Evolutionary conservation across 2,888 invertebrate genomes (phyloP), one percentile per base, ranked within the genome.

Genomic region (Sceliomorpha sp.): DNA sequence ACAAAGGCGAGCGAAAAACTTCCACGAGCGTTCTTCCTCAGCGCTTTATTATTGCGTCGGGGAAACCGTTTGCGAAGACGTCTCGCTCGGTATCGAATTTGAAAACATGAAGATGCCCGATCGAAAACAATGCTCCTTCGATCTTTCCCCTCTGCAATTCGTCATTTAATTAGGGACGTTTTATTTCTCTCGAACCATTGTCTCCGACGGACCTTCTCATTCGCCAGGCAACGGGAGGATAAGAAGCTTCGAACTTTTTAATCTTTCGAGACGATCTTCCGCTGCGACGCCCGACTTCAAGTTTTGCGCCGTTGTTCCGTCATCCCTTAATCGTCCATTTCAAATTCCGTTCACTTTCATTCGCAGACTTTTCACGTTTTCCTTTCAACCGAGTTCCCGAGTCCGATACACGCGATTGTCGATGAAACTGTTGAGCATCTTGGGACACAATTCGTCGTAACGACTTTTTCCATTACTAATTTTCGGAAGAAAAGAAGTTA

Each of bases 111-210:
- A 14, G 7, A 7, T 12, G 17, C 34, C 44, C 44, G 17, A 32
- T 40, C 32, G 39, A 6, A 45, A 66, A 66, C 29, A 53, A 58
- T 53, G 45, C 47, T 47, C 37, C 26, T 1, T 15, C 50, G 39
- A 39, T 14, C 39, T 48, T 42, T 24, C 51, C 45, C 12, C 32
- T 29, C 48, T 20, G 15, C 27, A 60, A 60, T 71, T 72, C 55
- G 67, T 70, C 79, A 74, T 83, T 85, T 83, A 85, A 85, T 85
- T 84, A 84, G 77, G 77, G 75, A 72, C 67, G 75, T 76, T 80
- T 82, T 82, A 78, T 80, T 79, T 77, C 73, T 51, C 72, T 72
- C 64, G 58, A 70, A 51, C 70, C 77, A 79, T 81, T 80, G 78
- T 83, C 77, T 79, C 50, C 75, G 47, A 68, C 66, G 56, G 73